Conservation (phyloP, 2,113 vertebrate genomes). For the Pampusana beccarii region DNA sequence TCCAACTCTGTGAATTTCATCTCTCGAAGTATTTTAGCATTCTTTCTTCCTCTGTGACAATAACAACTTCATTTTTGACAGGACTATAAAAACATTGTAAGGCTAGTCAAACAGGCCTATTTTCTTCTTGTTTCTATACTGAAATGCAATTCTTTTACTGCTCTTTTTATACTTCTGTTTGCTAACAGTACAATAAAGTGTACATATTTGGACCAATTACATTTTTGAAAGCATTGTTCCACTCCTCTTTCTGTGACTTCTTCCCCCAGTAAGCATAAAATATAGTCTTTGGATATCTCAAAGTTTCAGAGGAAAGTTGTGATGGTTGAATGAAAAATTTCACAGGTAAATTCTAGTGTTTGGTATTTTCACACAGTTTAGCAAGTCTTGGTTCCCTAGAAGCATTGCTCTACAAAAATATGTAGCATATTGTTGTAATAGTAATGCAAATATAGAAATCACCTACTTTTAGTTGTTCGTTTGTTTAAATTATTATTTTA, state of each 20-base stretch:
- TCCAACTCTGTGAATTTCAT: not conserved
- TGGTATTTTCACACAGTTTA: not conserved
- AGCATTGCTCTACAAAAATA: not conserved
- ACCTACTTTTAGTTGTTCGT: not conserved
- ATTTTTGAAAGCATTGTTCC: not conserved
- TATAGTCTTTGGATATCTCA: not conserved
- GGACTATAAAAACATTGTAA: not conserved
- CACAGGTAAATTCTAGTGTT: not conserved
- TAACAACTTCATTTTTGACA: not conserved
- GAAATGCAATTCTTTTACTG: not conserved
- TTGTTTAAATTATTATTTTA: not conserved
- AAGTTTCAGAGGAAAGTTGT: not conserved
- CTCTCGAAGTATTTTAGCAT: not conserved
- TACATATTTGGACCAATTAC: not conserved
- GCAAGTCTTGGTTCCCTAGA: not conserved
- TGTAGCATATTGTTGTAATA: not conserved
- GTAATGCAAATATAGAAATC: not conserved
- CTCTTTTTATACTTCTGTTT: not conserved
- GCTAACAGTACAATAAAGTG: not conserved
- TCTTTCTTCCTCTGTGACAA: not conserved
- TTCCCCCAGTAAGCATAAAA: not conserved
- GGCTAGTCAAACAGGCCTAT: not conserved
- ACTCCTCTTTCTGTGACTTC: not conserved
- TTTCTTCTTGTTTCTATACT: not conserved
- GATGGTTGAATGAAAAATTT: not conserved